Percentiles rank a stretch among this genome's conserved stretches.
Conservation (phyloP, 2,797 vertebrate species). For the Rhinella marina region DNA sequence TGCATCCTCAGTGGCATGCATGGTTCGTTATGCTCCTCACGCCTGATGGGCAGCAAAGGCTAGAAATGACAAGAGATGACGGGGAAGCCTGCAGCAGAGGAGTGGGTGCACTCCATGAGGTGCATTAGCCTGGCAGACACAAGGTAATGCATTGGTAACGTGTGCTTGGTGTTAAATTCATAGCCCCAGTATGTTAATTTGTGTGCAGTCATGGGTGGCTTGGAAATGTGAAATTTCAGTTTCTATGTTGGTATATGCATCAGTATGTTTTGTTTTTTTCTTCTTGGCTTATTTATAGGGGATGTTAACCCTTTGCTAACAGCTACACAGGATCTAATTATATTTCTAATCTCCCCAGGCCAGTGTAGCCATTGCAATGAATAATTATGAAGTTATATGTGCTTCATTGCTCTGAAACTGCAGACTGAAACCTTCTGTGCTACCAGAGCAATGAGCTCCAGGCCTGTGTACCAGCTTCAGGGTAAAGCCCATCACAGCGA, state of each 20-base stretch:
- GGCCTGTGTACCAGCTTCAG: conserved; percentile 23
- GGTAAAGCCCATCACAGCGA: neutral
- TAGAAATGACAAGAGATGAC: conserved; percentile 45
- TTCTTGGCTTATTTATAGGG: neutral
- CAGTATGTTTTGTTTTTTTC: neutral
- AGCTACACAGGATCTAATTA: neutral
- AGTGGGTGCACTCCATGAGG: conserved; percentile 25
- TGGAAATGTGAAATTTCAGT: neutral
- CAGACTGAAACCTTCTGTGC: conserved; percentile 46
- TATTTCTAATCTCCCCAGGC: neutral
- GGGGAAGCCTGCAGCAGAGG: conserved; percentile 18
- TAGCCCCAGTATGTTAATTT: conserved; percentile 4
- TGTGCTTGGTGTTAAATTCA: neutral
- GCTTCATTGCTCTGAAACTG: conserved; percentile 23
- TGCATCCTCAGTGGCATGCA: conserved; percentile 26
- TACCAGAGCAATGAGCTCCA: conserved; percentile 33
- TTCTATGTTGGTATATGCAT: neutral
- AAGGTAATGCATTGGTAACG: conserved; percentile 41
- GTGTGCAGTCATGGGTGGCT: neutral
- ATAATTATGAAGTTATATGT: conserved; percentile 31
- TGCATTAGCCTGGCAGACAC: conserved; percentile 18
- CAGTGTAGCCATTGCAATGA: conserved; percentile 22
- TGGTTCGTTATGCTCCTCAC: conserved; percentile 38
- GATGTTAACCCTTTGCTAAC: conserved; percentile 16
- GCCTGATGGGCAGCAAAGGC: conserved; percentile 19